phyloP scores from a whole-genome alignment of 2,113 vertebrate genomes.

The Zosterops japonicus region DNA sequence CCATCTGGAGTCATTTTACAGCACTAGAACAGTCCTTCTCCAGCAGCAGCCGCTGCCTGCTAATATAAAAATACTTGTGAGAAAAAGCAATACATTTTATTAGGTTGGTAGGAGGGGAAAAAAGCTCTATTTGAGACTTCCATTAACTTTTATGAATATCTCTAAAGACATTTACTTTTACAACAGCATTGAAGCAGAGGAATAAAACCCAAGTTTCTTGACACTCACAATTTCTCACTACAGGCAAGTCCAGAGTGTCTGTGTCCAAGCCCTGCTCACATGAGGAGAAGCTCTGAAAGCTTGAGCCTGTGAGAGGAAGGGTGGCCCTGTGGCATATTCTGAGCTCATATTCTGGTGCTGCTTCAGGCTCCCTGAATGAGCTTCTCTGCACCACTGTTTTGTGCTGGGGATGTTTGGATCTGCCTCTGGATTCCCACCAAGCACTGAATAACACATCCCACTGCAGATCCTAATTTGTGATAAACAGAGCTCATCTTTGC shows the following conservation, averaged over 20 bases:
- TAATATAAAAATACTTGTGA: slow-evolving; percentile 55
- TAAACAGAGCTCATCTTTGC: not conserved
- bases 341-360: not conserved
- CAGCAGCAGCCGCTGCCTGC: not conserved
- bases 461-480: not conserved
- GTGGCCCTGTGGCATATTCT: not conserved
- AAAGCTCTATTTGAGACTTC: not conserved
- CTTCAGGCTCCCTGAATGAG: not conserved
- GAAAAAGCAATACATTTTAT: slow-evolving; percentile 55
- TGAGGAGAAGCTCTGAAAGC: not conserved
- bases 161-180: slow-evolving; percentile 51
- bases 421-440: not conserved
- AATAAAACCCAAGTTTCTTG: slow-evolving; percentile 17
- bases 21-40: not conserved
- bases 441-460: not conserved
- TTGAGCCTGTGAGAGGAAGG: not conserved
- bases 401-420: not conserved
- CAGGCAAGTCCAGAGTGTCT: not conserved
- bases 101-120: not conserved
- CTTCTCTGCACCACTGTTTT: not conserved
- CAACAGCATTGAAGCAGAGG: not conserved
- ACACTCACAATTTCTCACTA: not conserved
- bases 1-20: slow-evolving; percentile 51
- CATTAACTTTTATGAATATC: slow-evolving; percentile 49
- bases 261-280: not conserved